phyloP scores from a whole-genome alignment of 1,140 invertebrate genomes.

The Drosophila asahinai region DNA sequence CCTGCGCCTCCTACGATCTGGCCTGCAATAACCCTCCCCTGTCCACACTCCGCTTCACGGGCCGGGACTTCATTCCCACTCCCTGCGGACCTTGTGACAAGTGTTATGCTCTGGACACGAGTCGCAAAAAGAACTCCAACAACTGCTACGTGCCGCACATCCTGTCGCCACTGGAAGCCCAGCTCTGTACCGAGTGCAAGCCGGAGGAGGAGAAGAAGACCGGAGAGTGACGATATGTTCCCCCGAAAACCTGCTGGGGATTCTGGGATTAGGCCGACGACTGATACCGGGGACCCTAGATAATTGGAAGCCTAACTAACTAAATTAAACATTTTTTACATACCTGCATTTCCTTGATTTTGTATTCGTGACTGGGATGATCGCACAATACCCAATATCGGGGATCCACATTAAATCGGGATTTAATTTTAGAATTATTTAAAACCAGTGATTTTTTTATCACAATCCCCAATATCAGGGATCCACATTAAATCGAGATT shows the following conservation, averaged over 20 bases:
- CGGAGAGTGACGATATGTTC: neutral
- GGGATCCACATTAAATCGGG: too few species aligned
- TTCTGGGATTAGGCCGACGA: neutral
- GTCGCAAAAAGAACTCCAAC: constrained; percentile 30
- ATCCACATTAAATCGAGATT: too few species aligned
- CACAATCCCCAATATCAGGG: too few species aligned
- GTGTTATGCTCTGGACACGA: constrained; percentile 53
- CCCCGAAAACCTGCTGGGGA: neutral
- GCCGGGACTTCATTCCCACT: constrained; percentile 62
- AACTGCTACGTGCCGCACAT: constrained; percentile 42
- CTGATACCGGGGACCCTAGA: neutral
- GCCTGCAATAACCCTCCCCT: constrained; percentile 61
- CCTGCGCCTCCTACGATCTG: constrained; percentile 60
- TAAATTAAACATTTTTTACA: neutral
- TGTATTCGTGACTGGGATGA: neutral
- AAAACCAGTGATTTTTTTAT: too few species aligned
- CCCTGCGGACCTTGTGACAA: constrained; percentile 59
- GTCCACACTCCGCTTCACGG: constrained; percentile 62
- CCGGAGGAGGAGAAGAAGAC: neutral
- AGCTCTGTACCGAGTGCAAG: constrained; percentile 7
- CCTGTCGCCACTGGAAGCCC: neutral
- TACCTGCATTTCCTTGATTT: neutral
- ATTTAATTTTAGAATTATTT: too few species aligned
- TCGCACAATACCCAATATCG: too few species aligned
- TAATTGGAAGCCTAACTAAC: neutral